A percentile compares a stretch with the other conserved stretches of the same genome.
These are phyloP conservation scores for Zaprionus davidi DNA, from an alignment of 1,140 invertebrate species.

Conservation along the genomic window DNA sequence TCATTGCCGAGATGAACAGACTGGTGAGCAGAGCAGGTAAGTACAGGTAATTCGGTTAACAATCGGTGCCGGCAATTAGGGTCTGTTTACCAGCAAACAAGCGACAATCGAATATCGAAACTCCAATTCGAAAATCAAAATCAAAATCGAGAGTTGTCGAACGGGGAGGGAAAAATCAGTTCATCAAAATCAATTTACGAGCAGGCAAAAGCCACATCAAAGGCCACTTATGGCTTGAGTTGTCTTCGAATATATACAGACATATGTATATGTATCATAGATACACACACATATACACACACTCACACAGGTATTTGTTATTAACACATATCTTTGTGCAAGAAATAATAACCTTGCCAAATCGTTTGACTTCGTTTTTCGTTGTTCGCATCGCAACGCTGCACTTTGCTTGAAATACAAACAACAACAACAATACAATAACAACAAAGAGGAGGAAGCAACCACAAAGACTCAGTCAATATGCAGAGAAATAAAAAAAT, in stretches of 20 bases:
- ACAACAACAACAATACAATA: constrained; percentile 32
- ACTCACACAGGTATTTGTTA: constrained; percentile 30
- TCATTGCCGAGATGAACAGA: constrained; percentile 46
- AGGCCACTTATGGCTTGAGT: constrained; percentile 10
- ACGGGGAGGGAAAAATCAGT: constrained; percentile 29
- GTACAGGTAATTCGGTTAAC: constrained; percentile 8
- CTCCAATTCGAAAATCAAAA: constrained; percentile 1
- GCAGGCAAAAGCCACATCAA: constrained; percentile 18
- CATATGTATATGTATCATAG: background rate
- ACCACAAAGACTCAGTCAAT: constrained; percentile 11
- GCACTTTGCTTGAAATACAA: constrained; percentile 16
- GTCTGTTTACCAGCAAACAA: constrained; percentile 2
- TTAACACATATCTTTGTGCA: constrained; percentile 77
- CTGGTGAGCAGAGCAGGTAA: background rate
- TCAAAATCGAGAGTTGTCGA: background rate
- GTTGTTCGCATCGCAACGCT: constrained; percentile 39
- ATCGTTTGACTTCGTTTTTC: constrained; percentile 72
- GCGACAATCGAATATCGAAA: constrained; percentile 5
- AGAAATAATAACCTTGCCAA: constrained; percentile 80
- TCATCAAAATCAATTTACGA: constrained; percentile 39
- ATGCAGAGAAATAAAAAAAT: constrained; percentile 13
- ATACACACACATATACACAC: background rate
- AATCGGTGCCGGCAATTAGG: constrained; percentile 23
- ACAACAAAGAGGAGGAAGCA: constrained; percentile 18
- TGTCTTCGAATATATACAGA: background rate